These are phyloP conservation scores for Hemitrygon akajei DNA, from an alignment of 2,797 vertebrate species.

Conservation along the genomic window DNA sequence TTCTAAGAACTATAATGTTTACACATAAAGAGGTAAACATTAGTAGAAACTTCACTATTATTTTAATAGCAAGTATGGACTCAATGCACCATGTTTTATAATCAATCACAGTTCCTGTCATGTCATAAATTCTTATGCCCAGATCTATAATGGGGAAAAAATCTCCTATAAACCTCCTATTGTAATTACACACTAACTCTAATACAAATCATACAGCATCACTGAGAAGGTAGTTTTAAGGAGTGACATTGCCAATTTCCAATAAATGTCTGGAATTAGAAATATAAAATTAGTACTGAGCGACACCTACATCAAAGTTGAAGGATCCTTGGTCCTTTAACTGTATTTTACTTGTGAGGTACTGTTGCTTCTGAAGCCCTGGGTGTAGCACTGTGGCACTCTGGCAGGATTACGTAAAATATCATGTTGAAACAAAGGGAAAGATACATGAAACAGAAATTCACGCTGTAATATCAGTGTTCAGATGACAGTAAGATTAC, in stretches of 20 bases:
- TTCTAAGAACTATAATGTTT: background rate
- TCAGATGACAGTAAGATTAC: slow-evolving; percentile 25
- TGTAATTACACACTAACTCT: background rate
- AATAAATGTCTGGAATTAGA: background rate
- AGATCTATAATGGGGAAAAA: background rate
- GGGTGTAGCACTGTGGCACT: background rate
- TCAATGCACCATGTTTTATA: background rate
- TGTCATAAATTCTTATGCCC: background rate
- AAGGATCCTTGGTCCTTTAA: background rate
- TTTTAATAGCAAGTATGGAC: background rate
- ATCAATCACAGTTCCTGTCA: background rate
- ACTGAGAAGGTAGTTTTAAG: background rate
- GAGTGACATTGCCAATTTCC: background rate
- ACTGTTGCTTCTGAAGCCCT: background rate
- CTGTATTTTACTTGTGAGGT: background rate
- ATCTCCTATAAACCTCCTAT: background rate
- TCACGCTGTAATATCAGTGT: background rate
- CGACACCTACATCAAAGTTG: background rate
- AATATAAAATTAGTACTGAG: background rate
- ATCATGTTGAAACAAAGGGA: background rate
- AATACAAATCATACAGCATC: background rate
- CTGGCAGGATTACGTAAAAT: background rate
- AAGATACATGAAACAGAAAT: background rate
- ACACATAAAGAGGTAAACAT: background rate
- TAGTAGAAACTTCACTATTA: background rate